Conservation (phyloP, 2,888 invertebrate species). For the Monopis laevigella region DNA sequence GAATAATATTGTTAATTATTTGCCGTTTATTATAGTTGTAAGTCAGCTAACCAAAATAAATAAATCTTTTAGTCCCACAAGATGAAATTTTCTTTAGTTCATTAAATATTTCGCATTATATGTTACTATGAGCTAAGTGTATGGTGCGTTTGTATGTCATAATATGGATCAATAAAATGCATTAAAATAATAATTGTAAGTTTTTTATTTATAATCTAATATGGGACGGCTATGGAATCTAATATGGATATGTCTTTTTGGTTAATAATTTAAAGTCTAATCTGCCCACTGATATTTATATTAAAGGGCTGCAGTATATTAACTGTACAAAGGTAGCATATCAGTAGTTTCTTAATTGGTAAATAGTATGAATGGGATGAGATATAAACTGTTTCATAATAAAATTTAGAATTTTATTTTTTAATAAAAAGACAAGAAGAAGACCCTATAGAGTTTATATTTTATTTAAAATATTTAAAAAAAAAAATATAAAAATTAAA, state of each 20-base stretch:
- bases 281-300: slow-evolving; percentile 74
- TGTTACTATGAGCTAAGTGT: slow-evolving; percentile 30
- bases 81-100: too few species aligned
- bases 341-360: slow-evolving; percentile 79
- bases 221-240: too few species aligned
- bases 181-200: slow-evolving; percentile 29
- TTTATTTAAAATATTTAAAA: slow-evolving; percentile 3
- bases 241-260: too few species aligned
- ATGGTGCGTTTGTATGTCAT: slow-evolving; percentile 64
- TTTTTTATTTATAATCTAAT: neutral
- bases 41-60: too few species aligned
- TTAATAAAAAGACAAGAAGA: slow-evolving; percentile 75
- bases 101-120: too few species aligned
- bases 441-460: slow-evolving; percentile 77
- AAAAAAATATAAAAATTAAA: too few species aligned
- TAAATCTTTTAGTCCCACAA: too few species aligned
- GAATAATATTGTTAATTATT: too few species aligned
- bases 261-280: slow-evolving; percentile 68
- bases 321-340: slow-evolving; percentile 85
- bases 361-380: slow-evolving; percentile 81
- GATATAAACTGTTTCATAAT: slow-evolving; percentile 63
- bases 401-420: slow-evolving; percentile 53
- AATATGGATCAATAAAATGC: slow-evolving; percentile 51
- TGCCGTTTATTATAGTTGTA: too few species aligned
- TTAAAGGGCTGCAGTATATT: slow-evolving; percentile 83